A percentile compares a stretch with the other conserved stretches of the same genome.
phyloP scores from a whole-genome alignment of 2,888 invertebrate genomes.

The Troglohyphantes excavatus region DNA sequence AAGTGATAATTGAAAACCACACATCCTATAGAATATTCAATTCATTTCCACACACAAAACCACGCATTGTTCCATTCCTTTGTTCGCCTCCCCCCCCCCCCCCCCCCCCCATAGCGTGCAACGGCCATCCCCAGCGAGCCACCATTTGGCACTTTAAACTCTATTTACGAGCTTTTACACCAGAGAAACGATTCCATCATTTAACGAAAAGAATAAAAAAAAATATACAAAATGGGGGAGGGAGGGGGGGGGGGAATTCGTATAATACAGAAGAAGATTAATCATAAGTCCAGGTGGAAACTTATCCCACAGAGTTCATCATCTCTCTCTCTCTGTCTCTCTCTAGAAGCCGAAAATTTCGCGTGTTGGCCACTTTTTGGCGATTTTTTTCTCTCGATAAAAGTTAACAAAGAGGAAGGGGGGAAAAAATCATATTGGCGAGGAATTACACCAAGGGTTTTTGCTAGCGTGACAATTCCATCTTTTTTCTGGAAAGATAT shows the following conservation, averaged over 20 bases:
- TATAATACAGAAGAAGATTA: constrained; percentile 57
- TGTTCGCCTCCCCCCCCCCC: not conserved
- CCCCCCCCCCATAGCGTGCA: constrained; percentile 44
- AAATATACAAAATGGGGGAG: no score
- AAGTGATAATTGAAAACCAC: no score
- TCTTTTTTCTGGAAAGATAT: not conserved
- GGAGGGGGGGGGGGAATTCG: no score
- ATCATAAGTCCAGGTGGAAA: constrained; percentile 75
- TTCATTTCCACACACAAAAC: no score
- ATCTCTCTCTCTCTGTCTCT: no score
- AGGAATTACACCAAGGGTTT: no score
- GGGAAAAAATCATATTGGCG: no score
- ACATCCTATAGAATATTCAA: no score
- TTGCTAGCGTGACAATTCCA: not conserved
- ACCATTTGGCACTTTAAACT: constrained; percentile 77
- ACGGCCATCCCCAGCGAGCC: constrained; percentile 17
- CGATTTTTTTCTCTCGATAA: constrained; percentile 29
- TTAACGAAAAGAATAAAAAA: not conserved
- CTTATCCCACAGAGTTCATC: constrained; percentile 57
- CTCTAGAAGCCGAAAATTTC: not conserved
- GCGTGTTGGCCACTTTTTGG: constrained; percentile 1
- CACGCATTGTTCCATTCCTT: no score
- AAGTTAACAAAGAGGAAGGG: not conserved
- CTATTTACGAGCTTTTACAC: constrained; percentile 74
- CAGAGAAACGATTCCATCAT: constrained; percentile 53